Base-by-base conservation (phyloP, 1,140 invertebrate species). In the Steinernema khuongi region DNA sequence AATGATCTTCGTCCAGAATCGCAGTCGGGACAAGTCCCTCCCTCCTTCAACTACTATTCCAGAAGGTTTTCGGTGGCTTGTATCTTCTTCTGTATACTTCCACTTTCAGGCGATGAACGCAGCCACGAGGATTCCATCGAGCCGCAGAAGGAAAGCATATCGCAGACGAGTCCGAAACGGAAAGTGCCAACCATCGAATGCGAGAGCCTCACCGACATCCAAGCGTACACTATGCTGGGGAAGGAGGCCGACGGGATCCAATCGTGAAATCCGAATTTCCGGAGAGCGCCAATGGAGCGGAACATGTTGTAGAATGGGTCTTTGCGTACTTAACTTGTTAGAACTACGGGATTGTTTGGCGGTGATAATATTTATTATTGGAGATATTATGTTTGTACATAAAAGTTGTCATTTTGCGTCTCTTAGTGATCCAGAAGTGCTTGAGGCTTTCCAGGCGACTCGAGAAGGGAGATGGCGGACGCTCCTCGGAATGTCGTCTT, bases 171-270 rank as follows among this genome's bases (percentile, higher is more conserved):
- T 60, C 50, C 50, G 4, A 60, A 60, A 22, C 50, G 50, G 14
- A 60, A 60, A 14, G 50, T 22, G 19, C 4, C 11, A n/a, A 60
- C 50, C 4, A 7, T 60, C 4, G 50, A 60, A 26, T 60, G 50
- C 19, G 50, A 60, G 26, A 60, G 50, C 19, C 22, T 60, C 4
- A 60, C 50, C 4, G 50, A 60, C 50, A 22, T 60, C 19, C 50
- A 60, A 60, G 50, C 50, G 22, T 60, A 60, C 50, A 60, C 50
- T n/a, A 7, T 60, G 50, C 26, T 60, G 19, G 50, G 26, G 50
- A 60, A 60, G 26, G 50, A 60, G 22, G 14, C 50, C 11, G 50
- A 60, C 50, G 19, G 50, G 14, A 60, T 60, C 26, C 50, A 60
- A 22, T 60, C 50, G 50, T 60, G 22, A 60, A 60, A 60, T 14